Conservation (phyloP, 2,113 vertebrate genomes). For the Trematomus loennbergii region DNA sequence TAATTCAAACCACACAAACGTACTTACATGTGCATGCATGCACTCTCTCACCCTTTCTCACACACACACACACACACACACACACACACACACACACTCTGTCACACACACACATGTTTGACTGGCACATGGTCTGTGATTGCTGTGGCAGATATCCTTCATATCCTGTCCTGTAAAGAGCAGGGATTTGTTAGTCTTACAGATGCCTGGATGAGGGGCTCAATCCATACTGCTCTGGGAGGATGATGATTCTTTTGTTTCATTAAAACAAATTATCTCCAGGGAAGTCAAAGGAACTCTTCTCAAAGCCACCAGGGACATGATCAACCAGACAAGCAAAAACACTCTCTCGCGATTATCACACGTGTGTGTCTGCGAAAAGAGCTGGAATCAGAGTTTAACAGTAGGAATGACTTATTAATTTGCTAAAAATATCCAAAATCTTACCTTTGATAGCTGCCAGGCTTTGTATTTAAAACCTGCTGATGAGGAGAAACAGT, state of each 20-base stretch:
- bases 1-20: conserved; percentile 53
- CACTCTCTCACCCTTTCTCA: neutral
- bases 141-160: conserved; percentile 65
- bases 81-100: conserved; percentile 3
- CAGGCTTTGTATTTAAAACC: conserved; percentile 16
- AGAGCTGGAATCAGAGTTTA: neutral
- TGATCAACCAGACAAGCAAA: conserved; percentile 22
- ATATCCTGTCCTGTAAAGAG: conserved; percentile 63
- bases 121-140: conserved; percentile 56
- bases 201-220: conserved; percentile 47
- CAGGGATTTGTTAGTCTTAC: conserved; percentile 55
- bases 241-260: conserved; percentile 35
- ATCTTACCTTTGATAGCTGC: neutral
- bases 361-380: neutral
- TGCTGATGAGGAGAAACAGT: conserved; percentile 11
- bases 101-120: conserved; percentile 26
- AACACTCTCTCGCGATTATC: conserved; percentile 18
- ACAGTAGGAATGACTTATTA: neutral
- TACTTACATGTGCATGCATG: conserved; percentile 46
- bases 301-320: conserved; percentile 20
- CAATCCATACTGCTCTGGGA: conserved; percentile 48
- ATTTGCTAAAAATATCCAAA: conserved; percentile 4
- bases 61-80: neutral
- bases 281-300: conserved; percentile 25
- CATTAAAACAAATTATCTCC: conserved; percentile 65